Conservation (phyloP, 2,888 invertebrate species). For the Caradrina clavipalpis region DNA sequence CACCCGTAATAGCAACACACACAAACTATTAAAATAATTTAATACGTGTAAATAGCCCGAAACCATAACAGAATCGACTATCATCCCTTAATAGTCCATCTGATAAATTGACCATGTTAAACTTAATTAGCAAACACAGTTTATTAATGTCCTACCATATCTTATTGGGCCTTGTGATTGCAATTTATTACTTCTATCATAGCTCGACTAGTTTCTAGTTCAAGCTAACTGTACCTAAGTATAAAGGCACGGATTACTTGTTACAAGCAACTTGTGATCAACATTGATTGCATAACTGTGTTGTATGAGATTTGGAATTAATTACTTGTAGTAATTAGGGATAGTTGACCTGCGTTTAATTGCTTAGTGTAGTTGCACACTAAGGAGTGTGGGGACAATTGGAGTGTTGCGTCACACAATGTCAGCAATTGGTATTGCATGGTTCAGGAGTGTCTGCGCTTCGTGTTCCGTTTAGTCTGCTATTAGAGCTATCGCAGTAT, state of each 20-base stretch:
- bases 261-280: conserved; percentile 33
- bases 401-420: conserved; percentile 11
- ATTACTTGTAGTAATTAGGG: conserved; percentile 47
- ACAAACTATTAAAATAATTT: conserved; percentile 34
- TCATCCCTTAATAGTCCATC: conserved; percentile 35
- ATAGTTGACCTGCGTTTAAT: conserved; percentile 24
- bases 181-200: conserved; percentile 71
- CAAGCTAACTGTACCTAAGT: conserved; percentile 44
- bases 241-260: conserved; percentile 24
- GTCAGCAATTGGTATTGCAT: conserved; percentile 2
- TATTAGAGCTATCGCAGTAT: background rate
- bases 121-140: conserved; percentile 63
- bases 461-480: background rate
- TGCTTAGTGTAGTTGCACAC: conserved; percentile 20
- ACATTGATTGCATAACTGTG: conserved; percentile 34
- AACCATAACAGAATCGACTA: conserved; percentile 37
- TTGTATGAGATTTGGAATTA: conserved; percentile 42
- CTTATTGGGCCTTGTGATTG: conserved; percentile 69
- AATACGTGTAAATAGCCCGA: conserved; percentile 29
- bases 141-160: conserved; percentile 62
- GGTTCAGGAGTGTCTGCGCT: background rate
- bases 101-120: conserved; percentile 54
- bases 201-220: conserved; percentile 56
- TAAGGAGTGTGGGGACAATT: conserved; percentile 17
- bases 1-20: background rate